These are phyloP conservation scores for Drosophila pseudotakahashii DNA, from an alignment of 2,888 invertebrate species.

Conservation along the genomic window DNA sequence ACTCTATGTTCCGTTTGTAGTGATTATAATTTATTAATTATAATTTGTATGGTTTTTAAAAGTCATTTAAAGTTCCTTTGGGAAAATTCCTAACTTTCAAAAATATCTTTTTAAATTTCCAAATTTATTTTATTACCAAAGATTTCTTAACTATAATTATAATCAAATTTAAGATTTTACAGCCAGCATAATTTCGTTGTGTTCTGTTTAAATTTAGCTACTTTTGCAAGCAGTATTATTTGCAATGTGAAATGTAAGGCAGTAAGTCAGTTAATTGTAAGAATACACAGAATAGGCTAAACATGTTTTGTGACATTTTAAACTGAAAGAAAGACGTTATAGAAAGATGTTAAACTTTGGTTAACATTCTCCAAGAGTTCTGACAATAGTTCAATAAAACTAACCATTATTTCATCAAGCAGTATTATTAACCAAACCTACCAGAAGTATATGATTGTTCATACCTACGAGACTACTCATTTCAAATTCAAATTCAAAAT, in stretches of 20 bases:
- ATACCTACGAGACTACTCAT: background rate
- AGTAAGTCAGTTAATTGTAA: background rate
- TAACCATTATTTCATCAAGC: constrained; percentile 11
- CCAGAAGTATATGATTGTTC: constrained; percentile 7
- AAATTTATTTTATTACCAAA: too few species aligned
- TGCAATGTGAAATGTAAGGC: too few species aligned
- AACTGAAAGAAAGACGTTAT: background rate
- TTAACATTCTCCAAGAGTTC: background rate
- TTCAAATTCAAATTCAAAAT: background rate
- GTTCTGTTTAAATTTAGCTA: background rate
- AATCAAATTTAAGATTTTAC: too few species aligned
- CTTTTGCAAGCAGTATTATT: background rate
- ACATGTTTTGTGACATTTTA: constrained; percentile 6
- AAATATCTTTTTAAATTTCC: too few species aligned
- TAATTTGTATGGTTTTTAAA: too few species aligned
- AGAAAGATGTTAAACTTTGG: background rate
- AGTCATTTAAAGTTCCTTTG: background rate
- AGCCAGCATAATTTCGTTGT: too few species aligned
- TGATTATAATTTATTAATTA: too few species aligned
- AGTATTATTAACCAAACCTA: constrained; percentile 18
- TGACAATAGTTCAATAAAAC: constrained; percentile 8
- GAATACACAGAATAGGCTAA: background rate
- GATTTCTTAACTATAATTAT: too few species aligned
- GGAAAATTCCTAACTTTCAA: too few species aligned
- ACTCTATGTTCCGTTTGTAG: constrained; percentile 4